phyloP scores from a whole-genome alignment of 2,113 vertebrate species.

The Origma solitaria region DNA sequence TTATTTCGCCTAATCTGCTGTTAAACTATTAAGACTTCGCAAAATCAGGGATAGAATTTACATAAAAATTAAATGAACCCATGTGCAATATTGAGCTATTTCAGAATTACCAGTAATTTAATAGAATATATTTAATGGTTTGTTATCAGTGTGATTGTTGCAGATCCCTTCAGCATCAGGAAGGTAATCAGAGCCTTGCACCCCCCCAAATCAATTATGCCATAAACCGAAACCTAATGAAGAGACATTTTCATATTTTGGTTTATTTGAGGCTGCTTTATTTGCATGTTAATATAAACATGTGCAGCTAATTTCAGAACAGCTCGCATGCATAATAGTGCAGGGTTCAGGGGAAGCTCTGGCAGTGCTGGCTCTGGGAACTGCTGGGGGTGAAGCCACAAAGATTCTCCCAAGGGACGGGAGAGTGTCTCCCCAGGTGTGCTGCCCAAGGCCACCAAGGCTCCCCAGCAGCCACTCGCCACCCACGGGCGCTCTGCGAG shows the following conservation, averaged over 20 bases:
- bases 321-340: accelerated
- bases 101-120: constrained; percentile 61
- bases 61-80: constrained; percentile 65
- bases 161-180: constrained; percentile 2
- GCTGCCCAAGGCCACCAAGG: not conserved
- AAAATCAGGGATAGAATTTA: constrained; percentile 56
- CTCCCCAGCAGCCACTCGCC: accelerated
- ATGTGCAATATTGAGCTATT: constrained; percentile 17
- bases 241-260: not conserved
- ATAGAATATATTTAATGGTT: constrained; percentile 49
- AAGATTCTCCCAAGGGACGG: accelerated
- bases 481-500: accelerated
- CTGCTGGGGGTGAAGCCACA: not conserved
- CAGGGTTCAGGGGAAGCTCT: accelerated
- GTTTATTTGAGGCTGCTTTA: constrained; percentile 15
- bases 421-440: not conserved
- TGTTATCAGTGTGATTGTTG: constrained; percentile 49
- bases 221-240: constrained; percentile 13
- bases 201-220: constrained; percentile 25
- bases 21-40: constrained; percentile 58
- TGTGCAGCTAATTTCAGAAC: not conserved
- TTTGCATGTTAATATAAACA: constrained; percentile 28
- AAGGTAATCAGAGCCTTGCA: constrained; percentile 41
- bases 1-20: constrained; percentile 46
- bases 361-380: accelerated